Conservation (phyloP, 2,888 invertebrate species). For the Cosmia trapezina region DNA sequence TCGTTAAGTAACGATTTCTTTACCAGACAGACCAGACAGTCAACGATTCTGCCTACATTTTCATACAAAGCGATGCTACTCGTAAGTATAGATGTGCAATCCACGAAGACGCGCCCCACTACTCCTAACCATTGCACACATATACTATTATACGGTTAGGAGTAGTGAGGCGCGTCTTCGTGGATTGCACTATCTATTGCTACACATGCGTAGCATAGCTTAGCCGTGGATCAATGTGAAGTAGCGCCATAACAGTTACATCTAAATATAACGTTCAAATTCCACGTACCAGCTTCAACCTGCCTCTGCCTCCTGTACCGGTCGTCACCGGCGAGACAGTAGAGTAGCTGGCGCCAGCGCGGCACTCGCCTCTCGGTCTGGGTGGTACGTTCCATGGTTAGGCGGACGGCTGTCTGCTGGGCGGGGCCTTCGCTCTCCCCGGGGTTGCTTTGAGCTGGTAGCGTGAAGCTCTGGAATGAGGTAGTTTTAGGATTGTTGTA, state of each 20-base stretch:
- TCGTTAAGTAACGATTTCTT: too few relatives aligned
- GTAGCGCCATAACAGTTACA: background rate
- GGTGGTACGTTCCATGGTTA: slow-evolving; percentile 95
- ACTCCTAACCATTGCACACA: too few relatives aligned
- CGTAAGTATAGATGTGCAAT: background rate
- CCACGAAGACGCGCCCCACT: too few relatives aligned
- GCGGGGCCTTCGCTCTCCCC: slow-evolving; percentile 69
- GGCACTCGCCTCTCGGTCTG: slow-evolving; percentile 95
- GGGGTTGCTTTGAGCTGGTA: slow-evolving; percentile 75
- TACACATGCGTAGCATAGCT: background rate
- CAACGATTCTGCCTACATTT: background rate
- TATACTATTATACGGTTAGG: too few relatives aligned
- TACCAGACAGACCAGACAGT: too few relatives aligned
- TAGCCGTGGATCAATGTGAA: background rate
- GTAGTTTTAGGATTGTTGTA: background rate
- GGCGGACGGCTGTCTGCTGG: slow-evolving; percentile 81
- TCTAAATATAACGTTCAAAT: background rate
- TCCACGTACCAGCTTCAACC: slow-evolving; percentile 91
- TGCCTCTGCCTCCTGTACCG: slow-evolving; percentile 93
- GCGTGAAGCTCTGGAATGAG: slow-evolving; percentile 79
- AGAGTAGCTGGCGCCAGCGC: slow-evolving; percentile 94
- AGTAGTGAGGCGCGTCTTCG: too few relatives aligned
- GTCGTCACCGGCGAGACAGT: slow-evolving; percentile 95
- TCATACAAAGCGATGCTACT: background rate
- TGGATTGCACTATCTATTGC: too few relatives aligned